Base-by-base conservation (phyloP, 2,888 invertebrate species). In the Hydraecia micacea region DNA sequence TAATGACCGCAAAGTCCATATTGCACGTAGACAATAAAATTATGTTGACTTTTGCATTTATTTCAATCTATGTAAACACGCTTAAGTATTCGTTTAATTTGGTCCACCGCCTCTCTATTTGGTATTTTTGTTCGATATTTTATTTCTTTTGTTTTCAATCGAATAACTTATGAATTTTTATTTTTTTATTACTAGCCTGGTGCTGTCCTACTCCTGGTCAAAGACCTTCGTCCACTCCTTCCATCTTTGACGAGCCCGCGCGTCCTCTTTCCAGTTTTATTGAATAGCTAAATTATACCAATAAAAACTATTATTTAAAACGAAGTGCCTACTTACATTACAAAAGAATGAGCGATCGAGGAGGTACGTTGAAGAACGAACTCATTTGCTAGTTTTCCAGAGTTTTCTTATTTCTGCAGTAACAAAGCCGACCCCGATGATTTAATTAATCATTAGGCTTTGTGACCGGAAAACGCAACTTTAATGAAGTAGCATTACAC, bases 381-480 rank as follows among this genome's bases (percentile, higher is more conserved):
- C 1, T 11, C 15, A 28, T 68, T 68, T 5, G 11, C 6, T 25
- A 39, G 32, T 74, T 74, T 66, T 75, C 32, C 13, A 6, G 28
- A 42, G 28, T 82, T 69, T 76, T 65, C 58, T 76, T 60, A n/a
- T n/a, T 18, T 42, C 28, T 15, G n/a, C 21, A 32, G 25, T 32
- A 65, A 60, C 58, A 65, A 65, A 83, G 28, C 15, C 36, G 58
- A 60, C 39, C 71, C 58, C 36, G 58, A 49, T 36, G 36, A 55
- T 69, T 36, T 42, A 60, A 70, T 74, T 68, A 58, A 76, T 58
- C 83, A 66, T 60, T 77, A 52, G 28, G 21, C 39, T 68, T 52
- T 68, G 72, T 62, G 32, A 39, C 73, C 60, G 66, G 80, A 85
- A 85, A 75, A 75, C 80, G 21, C 55, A 66, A 79, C 13, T 63